Evolutionary conservation across 2,797 vertebrate species (phyloP), one percentile per base, ranked within the genome.

Genomic region (Nothura maculosa): DNA sequence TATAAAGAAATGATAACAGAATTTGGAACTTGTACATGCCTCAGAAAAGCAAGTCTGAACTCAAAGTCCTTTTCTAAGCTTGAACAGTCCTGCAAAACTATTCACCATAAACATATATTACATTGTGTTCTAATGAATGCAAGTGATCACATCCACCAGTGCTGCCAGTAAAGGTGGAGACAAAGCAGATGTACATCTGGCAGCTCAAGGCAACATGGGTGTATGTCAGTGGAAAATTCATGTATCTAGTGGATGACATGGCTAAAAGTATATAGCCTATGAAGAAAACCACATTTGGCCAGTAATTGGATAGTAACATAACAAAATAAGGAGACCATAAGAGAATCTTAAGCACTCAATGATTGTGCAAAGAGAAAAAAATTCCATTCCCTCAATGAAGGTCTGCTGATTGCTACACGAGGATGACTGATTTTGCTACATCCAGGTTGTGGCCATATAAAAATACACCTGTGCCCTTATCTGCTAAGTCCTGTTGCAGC

Each of bases 161-260:
- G 10, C 40, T 20, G 81, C 38, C 32, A 63, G 20, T 18, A 63
- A 42, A 52, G 32, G 47, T 25, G 43, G 47, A 63, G 66, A 14
- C 38, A 40, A 78, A 42, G 48, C n/a, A 85, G 52, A 50, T 9
- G 3, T 6, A 16, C 40, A 22, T 20, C 48, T 81, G 66, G 15
- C 42, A 27, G n/a, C 32, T 38, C 60, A 50, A 68, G 52, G 27
- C 45, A 22, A 43, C 2, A 8, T n/a, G 42, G 47, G 10, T 20
- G 6, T 10, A 30, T 0, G 0, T 40, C 28, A 5, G 24, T 12
- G 10, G 24, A 6, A 34, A 55, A 28, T 27, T 52, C 13, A 28
- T 52, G 27, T 52, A 28, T 28, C 27, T 20, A 21, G 30, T 2
- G 22, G 18, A 1, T 87, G 79, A 34, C 20, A 45, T 28, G 27